Evolutionary conservation across 2,888 invertebrate species (phyloP).

Genomic region (Clusia tigrina): DNA sequence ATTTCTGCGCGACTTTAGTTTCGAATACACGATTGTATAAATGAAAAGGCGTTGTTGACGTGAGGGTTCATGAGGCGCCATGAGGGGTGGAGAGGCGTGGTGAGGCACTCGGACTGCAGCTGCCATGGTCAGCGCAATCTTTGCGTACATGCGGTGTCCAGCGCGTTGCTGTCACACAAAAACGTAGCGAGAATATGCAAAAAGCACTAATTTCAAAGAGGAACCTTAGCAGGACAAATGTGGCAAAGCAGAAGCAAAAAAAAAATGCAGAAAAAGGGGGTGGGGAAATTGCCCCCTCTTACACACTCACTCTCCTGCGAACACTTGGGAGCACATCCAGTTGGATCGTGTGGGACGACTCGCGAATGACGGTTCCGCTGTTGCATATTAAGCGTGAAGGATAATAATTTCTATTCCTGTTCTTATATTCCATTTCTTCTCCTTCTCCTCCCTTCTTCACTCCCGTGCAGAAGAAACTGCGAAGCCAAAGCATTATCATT

Average conservation of each 20-base stretch:
- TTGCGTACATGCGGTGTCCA: conserved; percentile 30
- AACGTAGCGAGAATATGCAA: conserved; percentile 37
- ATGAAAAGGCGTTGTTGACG: not conserved
- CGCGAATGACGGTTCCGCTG: conserved; percentile 53
- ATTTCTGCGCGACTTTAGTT: conserved; percentile 34
- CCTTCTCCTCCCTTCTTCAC: no score
- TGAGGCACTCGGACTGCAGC: not conserved
- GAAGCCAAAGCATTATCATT: conserved; percentile 52
- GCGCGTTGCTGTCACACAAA: conserved; percentile 29
- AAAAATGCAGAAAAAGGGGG: not conserved
- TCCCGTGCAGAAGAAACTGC: not conserved
- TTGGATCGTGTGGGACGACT: conserved; percentile 34
- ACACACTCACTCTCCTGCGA: not conserved
- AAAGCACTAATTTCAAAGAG: conserved; percentile 8
- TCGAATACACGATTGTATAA: conserved; percentile 17
- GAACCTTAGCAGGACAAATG: conserved; percentile 3
- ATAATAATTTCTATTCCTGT: conserved; percentile 44
- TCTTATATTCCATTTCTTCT: not conserved
- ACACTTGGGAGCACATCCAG: not conserved
- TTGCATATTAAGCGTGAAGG: conserved; percentile 55
- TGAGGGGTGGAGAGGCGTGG: not conserved
- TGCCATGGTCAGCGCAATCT: conserved; percentile 20
- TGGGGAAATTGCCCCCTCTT: not conserved
- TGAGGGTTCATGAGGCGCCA: not conserved
- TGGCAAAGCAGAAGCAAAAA: not conserved